Conservation (phyloP, 2,888 invertebrate genomes). For the Creontiades dilutus region DNA sequence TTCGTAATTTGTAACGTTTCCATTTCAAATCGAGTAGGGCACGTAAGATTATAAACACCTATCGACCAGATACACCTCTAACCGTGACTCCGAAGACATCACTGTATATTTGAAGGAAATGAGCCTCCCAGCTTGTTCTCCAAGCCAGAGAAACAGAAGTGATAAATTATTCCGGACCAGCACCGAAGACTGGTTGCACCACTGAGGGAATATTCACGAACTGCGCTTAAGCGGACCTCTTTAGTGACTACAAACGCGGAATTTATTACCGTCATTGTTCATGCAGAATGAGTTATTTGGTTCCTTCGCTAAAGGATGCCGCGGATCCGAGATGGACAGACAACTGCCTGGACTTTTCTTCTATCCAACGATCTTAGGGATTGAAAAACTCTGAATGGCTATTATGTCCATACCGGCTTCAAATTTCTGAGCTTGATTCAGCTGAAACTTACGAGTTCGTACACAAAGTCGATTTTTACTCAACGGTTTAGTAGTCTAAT, state of each 20-base stretch:
- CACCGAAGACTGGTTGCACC: background rate
- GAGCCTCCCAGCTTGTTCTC: background rate
- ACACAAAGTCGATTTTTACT: too few relatives aligned
- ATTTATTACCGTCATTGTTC: slow-evolving; percentile 34
- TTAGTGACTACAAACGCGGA: slow-evolving; percentile 7
- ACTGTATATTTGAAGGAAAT: slow-evolving; percentile 22
- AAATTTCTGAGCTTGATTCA: too few relatives aligned
- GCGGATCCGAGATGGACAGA: background rate
- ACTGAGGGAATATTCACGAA: slow-evolving; percentile 46
- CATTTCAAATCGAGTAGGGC: too few relatives aligned
- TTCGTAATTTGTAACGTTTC: too few relatives aligned
- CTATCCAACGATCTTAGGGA: too few relatives aligned
- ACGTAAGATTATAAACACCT: too few relatives aligned
- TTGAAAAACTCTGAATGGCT: too few relatives aligned
- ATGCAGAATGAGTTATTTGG: slow-evolving; percentile 45
- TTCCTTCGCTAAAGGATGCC: background rate
- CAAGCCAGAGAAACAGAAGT: slow-evolving; percentile 30
- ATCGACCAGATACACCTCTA: too few relatives aligned
- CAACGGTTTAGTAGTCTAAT: too few relatives aligned
- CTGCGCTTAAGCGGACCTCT: slow-evolving; percentile 45
- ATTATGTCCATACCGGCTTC: too few relatives aligned
- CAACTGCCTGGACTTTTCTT: background rate
- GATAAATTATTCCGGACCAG: slow-evolving; percentile 38
- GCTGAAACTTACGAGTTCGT: too few relatives aligned
- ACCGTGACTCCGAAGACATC: background rate